phyloP scores from a whole-genome alignment of 1,140 invertebrate species.

The Mercenaria mercenaria region DNA sequence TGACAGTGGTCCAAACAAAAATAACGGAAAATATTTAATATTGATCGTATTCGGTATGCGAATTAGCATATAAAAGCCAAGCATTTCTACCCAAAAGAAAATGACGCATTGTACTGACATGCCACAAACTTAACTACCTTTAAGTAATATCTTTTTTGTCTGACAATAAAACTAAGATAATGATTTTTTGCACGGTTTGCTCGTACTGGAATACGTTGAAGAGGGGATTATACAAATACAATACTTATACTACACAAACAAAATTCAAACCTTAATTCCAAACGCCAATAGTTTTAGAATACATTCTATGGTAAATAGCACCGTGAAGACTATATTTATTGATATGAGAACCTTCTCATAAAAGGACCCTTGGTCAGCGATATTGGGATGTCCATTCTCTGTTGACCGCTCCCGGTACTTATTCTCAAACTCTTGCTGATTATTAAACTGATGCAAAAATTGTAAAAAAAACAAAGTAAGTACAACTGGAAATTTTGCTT shows the following conservation, averaged over 20 bases:
- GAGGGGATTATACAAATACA: slow-evolving; percentile 26
- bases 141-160: not conserved
- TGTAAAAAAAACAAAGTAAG: slow-evolving; percentile 61
- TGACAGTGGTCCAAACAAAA: not conserved
- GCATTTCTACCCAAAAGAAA: not conserved
- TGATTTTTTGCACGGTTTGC: not conserved
- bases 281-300: slow-evolving; percentile 98
- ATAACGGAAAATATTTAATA: not conserved
- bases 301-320: slow-evolving; percentile 98
- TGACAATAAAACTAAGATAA: slow-evolving; percentile 5
- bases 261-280: slow-evolving; percentile 94
- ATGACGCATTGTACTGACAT: not conserved
- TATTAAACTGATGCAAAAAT: slow-evolving; percentile 78
- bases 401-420: not conserved
- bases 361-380: slow-evolving; percentile 42
- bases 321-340: slow-evolving; percentile 98
- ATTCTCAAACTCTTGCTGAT: slow-evolving; percentile 65
- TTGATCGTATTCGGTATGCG: not conserved
- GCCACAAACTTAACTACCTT: slow-evolving; percentile 18
- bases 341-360: slow-evolving; percentile 85
- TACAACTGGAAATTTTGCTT: not conserved
- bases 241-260: slow-evolving; percentile 28
- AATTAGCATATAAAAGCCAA: not conserved
- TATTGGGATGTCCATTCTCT: slow-evolving; percentile 6
- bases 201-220: not conserved